Evolutionary conservation across 2,888 invertebrate genomes (phyloP), one percentile per base, ranked within the genome.

Genomic region (Agrochola circellaris): DNA sequence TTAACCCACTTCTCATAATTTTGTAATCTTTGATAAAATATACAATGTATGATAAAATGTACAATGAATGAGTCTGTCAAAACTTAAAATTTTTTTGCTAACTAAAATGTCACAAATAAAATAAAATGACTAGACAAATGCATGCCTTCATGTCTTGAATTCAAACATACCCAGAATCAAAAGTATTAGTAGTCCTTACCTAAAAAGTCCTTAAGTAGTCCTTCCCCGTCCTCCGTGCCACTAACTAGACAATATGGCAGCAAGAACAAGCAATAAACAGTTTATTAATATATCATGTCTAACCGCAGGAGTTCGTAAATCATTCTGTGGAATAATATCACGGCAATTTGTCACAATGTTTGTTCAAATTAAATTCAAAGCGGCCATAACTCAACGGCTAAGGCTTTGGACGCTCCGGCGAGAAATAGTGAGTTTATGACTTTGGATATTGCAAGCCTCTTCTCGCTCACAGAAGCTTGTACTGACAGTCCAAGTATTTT

Each of bases 351-450:
- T 84, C 69, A 79, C 30, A 30, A 48, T 62, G 56, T 34, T 42
- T 67, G 42, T 68, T 26, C 62, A 83, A 83, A 79, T 83, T 83
- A 48, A 83, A 79, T 79, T 79, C 56, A 51, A 48, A 67, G 77
- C 42, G 48, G 23, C n/a, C 38, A 38, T 79, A 48, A 82, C 82
- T 78, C 58, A 20, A 42, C 64, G 42, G 64, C 23, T 58, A 42
- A 82, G 38, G 30, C 23, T 30, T 17, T 15, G 45, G n/a, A 42
- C 23, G 13, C 20, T 51, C 17, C 17, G n/a, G 6, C n/a, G 15
- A 64, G 45, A 42, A 26, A 34, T 17, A 1, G 23, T 13, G 2
- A 26, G 23, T 0, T 56, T 17, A 64, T 56, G 17, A 30, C 7
- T 51, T 66, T 17, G 1, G 17, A n/a, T 34, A 54, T 54, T 38